These are phyloP conservation scores for Sebastes fasciatus DNA, from an alignment of 2,113 vertebrate genomes.

Conservation along the genomic window DNA sequence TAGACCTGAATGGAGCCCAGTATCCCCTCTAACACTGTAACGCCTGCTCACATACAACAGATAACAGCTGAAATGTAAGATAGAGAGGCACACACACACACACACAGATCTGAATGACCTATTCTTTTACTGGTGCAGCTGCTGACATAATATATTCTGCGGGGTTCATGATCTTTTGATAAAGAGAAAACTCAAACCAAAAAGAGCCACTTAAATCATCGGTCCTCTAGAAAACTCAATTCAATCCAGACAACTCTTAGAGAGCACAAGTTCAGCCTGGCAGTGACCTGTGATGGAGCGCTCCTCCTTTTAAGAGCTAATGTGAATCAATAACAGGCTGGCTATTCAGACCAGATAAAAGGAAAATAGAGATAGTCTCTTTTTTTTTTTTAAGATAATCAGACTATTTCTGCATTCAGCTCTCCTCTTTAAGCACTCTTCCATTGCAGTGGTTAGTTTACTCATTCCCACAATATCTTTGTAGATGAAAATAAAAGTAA, in stretches of 20 bases:
- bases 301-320: not conserved
- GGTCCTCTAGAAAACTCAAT: not conserved
- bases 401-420: not conserved
- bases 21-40: constrained; percentile 4
- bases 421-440: not conserved
- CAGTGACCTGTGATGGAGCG: not conserved
- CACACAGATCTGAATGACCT: not conserved
- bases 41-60: not conserved
- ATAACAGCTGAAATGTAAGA: constrained; percentile 2
- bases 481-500: not conserved
- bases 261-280: not conserved
- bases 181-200: not conserved
- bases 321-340: not conserved
- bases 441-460: not conserved
- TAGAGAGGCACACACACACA: not conserved
- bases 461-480: not conserved
- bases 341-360: not conserved
- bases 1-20: constrained; percentile 1
- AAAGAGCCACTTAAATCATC: not conserved
- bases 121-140: not conserved
- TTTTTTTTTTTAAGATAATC: not conserved
- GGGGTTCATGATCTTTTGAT: not conserved
- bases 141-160: not conserved
- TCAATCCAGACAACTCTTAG: not conserved
- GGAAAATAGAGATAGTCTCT: not conserved